A percentile compares a stretch with the other conserved stretches of the same genome.
Evolutionary conservation across 2,797 vertebrate genomes (phyloP).

Genomic region (Ctenopoma kingsleyae): DNA sequence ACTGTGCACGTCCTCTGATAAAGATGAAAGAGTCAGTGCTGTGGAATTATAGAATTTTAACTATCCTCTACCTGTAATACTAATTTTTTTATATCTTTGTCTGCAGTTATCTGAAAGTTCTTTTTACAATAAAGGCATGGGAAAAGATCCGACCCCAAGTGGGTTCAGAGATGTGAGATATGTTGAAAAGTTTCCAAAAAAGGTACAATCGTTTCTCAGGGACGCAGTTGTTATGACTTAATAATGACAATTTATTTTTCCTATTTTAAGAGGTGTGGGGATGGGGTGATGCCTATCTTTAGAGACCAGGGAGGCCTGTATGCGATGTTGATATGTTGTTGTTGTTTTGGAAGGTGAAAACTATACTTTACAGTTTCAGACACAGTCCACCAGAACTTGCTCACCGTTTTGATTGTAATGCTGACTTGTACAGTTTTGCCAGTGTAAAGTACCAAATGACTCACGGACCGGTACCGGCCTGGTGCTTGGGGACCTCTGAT

Average conservation of each 20-base stretch:
- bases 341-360: too few relatives aligned
- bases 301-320: too few relatives aligned
- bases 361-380: too few relatives aligned
- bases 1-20: slow-evolving; percentile 48
- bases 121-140: slow-evolving; percentile 49
- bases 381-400: too few relatives aligned
- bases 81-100: slow-evolving; percentile 64
- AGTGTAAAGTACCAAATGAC: background rate
- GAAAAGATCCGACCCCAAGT: slow-evolving; percentile 33
- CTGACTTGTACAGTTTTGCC: background rate
- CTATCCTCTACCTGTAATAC: slow-evolving; percentile 61
- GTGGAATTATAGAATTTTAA: slow-evolving; percentile 67
- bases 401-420: background rate
- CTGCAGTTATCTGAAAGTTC: slow-evolving; percentile 53
- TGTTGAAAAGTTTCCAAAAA: slow-evolving; percentile 40
- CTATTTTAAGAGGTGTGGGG: background rate
- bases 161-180: slow-evolving; percentile 49
- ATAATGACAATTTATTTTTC: slow-evolving; percentile 17
- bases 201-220: slow-evolving; percentile 29
- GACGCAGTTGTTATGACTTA: slow-evolving; percentile 14
- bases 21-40: slow-evolving; percentile 65
- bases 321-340: too few relatives aligned
- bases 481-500: too few relatives aligned
- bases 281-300: too few relatives aligned
- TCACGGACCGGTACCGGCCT: too few relatives aligned